phyloP scores from a whole-genome alignment of 2,797 vertebrate species.

The Crocodylus rhombifer region DNA sequence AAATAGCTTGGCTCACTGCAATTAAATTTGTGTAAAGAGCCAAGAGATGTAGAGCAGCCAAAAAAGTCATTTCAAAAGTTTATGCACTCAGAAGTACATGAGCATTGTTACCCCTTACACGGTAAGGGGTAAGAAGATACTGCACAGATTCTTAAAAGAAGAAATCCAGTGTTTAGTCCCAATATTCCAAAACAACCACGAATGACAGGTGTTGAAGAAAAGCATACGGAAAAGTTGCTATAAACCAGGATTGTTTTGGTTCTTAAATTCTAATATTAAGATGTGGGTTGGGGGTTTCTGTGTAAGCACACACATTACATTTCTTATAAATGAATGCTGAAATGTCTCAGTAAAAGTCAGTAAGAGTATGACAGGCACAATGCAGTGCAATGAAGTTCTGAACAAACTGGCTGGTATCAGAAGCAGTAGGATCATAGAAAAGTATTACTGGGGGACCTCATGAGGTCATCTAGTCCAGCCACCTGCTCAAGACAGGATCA shows the following conservation, averaged over 20 bases:
- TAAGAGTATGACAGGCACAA: too few relatives aligned
- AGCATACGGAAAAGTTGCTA: conserved; percentile 9
- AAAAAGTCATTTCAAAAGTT: background rate
- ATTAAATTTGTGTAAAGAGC: background rate
- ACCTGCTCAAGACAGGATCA: too few relatives aligned
- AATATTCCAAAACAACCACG: conserved; percentile 21
- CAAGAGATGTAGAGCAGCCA: background rate
- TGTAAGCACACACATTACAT: too few relatives aligned
- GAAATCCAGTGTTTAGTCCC: background rate
- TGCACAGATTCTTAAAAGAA: background rate
- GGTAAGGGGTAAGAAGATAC: background rate
- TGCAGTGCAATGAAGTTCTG: too few relatives aligned
- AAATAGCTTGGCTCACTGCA: background rate
- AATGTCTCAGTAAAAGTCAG: too few relatives aligned
- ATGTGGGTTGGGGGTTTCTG: background rate
- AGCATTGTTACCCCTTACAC: background rate
- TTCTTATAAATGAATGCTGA: too few relatives aligned
- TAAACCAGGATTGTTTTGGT: conserved; percentile 9
- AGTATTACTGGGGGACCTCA: too few relatives aligned
- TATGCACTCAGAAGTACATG: too few relatives aligned
- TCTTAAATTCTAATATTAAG: conserved; percentile 45
- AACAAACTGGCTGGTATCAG: too few relatives aligned
- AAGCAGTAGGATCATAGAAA: too few relatives aligned
- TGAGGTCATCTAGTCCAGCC: too few relatives aligned
- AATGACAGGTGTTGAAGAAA: background rate